Base-by-base conservation (phyloP, 2,797 vertebrate species). In the Hydrocynus forskahlii region DNA sequence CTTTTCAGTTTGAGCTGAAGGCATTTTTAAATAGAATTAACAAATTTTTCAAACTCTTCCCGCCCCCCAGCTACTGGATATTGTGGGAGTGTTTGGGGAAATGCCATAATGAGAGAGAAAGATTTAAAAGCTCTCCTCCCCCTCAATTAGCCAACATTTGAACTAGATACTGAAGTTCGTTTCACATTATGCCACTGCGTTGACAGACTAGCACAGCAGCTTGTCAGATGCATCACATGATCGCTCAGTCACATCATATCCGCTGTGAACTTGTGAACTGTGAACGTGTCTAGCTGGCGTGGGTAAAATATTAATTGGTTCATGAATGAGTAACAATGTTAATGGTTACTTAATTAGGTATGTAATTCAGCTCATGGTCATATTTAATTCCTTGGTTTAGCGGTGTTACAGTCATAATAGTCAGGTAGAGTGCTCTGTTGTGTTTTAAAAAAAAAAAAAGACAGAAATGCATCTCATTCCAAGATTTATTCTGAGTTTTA, bases 331-430 rank as follows among this genome's bases (percentile, higher is more conserved):
- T 81, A 80, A 57, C 72, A 75, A 17, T 63, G 73, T 71, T 71
- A 81, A 81, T 81, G 66, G 50, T 14, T 62, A 64, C 57, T 76
- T 76, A 81, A 81, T 76, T 81, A 71, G 66, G 66, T 71, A 54
- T 67, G 79, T 59, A 63, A 71, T 76, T 70, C 62, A 55, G 35
- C 76, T 29, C 57, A 63, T 38, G 60, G 66, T 29, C n/a, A 55
- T 5, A 23, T 59, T 35, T 59, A 54, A 17, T 8, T 38, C 13
- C 59, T 17, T 29, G 25, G 69, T 81, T 69, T 23, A 67, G 48
- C 17, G 63, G 21, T 13, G 45, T 57, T 81, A 59, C 63, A 35
- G 52, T 50, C 23, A 62, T 59, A 75, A 60, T 29, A 63, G 25
- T 63, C 25, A 23, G 12, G 4, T 13, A 70, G 21, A 12, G 45